Base-by-base conservation (phyloP, 2,888 invertebrate genomes). In the Antheraea yamamai region DNA sequence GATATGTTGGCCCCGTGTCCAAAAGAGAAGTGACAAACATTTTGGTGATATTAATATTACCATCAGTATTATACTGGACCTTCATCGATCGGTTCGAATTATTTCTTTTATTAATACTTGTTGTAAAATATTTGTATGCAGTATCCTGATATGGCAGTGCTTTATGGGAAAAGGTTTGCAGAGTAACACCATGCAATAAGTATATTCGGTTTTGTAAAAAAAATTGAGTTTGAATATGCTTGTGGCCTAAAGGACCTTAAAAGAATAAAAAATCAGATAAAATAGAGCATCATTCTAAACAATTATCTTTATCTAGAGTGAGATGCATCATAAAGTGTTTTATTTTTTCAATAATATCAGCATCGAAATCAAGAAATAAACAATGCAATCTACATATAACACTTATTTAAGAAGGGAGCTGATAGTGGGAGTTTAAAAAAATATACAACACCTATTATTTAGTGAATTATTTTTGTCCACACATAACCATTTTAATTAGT, bases 381-480 rank as follows among this genome's bases (percentile, higher is more conserved):
- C 20, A 58, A n/a, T n/a, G 6, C 7, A 8, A 58, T 58, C 8
- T n/a, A 58, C 8, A 7, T n/a, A 58, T n/a, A 58, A 20, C 58
- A 58, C n/a, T n/a, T n/a, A 58, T n/a, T 58, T 6, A 58, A n/a
- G 58, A 7, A 58, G n/a, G 58, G n/a, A 68, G 68, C 68, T 68
- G 68, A 68, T 12, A 68, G 68, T 4, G 3, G 26, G 68, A 3
- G 14, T 12, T 6, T 66, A 30, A 4, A 0, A 30, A 66, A 66
- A 39, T 8, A 68, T 68, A 23, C 35, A 68, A 39, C 30, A 30
- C 30, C 30, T 30, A 30, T 30, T 39, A 18, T 68, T 35, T 39
- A 35, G 12, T 68, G 18, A 2, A 12, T 39, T 30, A 20, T 20
- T 35, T 39, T 39, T 39, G 4, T 39, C 35, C 35, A 39, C 35